Evolutionary conservation across 2,113 vertebrate genomes (phyloP).

Genomic region (Ahaetulla prasina): DNA sequence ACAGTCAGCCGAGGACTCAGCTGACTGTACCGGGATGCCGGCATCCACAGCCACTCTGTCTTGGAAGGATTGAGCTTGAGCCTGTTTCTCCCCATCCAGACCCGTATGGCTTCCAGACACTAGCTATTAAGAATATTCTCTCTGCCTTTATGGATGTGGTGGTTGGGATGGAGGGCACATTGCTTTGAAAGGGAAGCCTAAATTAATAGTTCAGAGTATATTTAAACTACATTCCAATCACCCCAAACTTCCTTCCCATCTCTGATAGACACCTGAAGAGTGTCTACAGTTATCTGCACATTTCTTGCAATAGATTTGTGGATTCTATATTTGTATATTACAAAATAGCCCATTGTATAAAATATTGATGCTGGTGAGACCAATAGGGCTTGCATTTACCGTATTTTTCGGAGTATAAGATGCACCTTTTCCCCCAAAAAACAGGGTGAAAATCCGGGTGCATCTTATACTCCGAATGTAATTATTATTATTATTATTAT

Average conservation of each 20-base stretch:
- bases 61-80: no score
- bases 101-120: no score
- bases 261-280: neutral
- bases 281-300: neutral
- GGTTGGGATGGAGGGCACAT: neutral
- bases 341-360: neutral
- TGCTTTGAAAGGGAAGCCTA: neutral
- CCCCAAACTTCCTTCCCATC: neutral
- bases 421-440: no score
- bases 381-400: neutral
- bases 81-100: no score
- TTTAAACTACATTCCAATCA: neutral
- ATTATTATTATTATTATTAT: no score
- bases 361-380: neutral
- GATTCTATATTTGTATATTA: neutral
- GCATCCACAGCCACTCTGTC: no score
- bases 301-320: neutral
- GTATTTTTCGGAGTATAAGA: no score
- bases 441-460: no score
- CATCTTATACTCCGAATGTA: no score
- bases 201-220: neutral
- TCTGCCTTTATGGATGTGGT: neutral
- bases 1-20: no score
- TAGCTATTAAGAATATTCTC: neutral
- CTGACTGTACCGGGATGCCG: no score